Base-by-base conservation (phyloP, 2,797 vertebrate genomes). In the Sandelia bainsii region DNA sequence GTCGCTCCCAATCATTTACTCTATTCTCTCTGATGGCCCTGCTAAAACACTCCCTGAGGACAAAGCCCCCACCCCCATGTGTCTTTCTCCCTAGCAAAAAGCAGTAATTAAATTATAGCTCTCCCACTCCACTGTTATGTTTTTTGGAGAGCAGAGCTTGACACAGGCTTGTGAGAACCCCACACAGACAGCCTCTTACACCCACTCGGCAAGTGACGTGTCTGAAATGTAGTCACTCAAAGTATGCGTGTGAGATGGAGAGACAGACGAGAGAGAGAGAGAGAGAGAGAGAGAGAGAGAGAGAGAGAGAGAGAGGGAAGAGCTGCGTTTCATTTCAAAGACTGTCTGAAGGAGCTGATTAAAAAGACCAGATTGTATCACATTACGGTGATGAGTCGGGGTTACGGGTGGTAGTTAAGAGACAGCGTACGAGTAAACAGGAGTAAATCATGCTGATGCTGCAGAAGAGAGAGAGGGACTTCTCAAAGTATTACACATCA, bases 1-100 rank as follows among this genome's bases (percentile, higher is more conserved):
- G 69, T 89, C 87, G 57, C 84, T 89, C 84, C 75, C 80, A 75
- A 92, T 91, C 84, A 89, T 87, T 87, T 79, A 86, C 87, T 90
- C 76, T 61, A 64, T 89, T 87, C 82, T 89, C 70, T 90, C 71
- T 71, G 62, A 87, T 54, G 81, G 79, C 62, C 66, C 63, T 6
- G 53, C 58, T 84, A 81, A 88, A 93, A 86, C 72, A 62, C 68
- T 82, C 87, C 90, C 85, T 22, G 44, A 57, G 69, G 89, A 87
- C 70, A 60, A 20, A 40, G 8, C n/a, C 8, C 1, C 73, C 69
- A 61, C 51, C 16, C 54, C 51, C 48, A 19, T 61, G 65, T 64
- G 59, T 61, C 48, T 66, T 59, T 70, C n/a, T n/a, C 64, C 62
- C 63, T 42, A 65, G 20, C 69, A 73, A 85, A 84, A 80, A 73